A percentile compares a stretch with the other conserved stretches of the same genome.
These are phyloP conservation scores for Drosophila micromelanica DNA, from an alignment of 1,140 invertebrate species.

Conservation along the genomic window DNA sequence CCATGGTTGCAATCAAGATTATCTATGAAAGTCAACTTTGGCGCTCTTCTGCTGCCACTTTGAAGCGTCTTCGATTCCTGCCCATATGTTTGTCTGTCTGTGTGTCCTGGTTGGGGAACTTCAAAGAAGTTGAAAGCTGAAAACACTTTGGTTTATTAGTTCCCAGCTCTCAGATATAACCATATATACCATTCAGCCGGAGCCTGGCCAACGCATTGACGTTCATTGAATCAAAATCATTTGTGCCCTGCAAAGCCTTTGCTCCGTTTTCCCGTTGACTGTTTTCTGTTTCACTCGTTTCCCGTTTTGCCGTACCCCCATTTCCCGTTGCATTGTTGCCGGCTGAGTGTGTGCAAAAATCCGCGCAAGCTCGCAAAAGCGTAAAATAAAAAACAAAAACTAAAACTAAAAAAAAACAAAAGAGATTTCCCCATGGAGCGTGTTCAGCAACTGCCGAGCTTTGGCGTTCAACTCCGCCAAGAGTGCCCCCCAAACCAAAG, in stretches of 20 bases:
- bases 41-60: slow-evolving; percentile 26
- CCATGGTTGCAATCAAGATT: slow-evolving; percentile 32
- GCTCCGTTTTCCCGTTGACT: background rate
- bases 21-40: slow-evolving; percentile 37
- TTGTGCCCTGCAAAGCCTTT: slow-evolving; percentile 42
- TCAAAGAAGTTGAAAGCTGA: slow-evolving; percentile 39
- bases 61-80: slow-evolving; percentile 1
- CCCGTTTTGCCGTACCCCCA: slow-evolving; percentile 13
- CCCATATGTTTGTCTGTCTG: background rate
- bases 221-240: slow-evolving; percentile 80
- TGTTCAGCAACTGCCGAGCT: slow-evolving; percentile 62
- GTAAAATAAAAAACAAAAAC: slow-evolving; percentile 4
- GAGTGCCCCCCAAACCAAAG: background rate
- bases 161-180: slow-evolving; percentile 25
- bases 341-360: slow-evolving; percentile 30
- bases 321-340: slow-evolving; percentile 42
- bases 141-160: slow-evolving; percentile 54
- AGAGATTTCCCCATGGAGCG: slow-evolving; percentile 74
- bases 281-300: background rate
- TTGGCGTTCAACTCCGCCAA: slow-evolving; percentile 37
- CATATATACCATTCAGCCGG: slow-evolving; percentile 14
- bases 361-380: slow-evolving; percentile 20
- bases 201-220: slow-evolving; percentile 62
- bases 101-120: slow-evolving; percentile 21
- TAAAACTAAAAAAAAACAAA: slow-evolving; percentile 60